phyloP scores from a whole-genome alignment of 1,140 invertebrate genomes.

The Drosophila gunungcola region DNA sequence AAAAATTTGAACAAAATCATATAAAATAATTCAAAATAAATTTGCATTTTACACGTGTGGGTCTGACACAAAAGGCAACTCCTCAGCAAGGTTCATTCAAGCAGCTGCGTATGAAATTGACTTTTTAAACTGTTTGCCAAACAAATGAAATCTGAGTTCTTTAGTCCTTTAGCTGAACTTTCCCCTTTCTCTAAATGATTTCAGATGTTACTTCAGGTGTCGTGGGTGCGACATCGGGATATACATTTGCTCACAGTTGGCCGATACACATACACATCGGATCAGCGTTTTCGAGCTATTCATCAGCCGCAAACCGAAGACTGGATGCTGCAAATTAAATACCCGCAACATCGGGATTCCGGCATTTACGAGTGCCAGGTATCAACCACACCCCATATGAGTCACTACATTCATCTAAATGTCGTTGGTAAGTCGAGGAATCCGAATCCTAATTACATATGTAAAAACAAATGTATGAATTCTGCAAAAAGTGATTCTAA shows the following conservation, averaged over 20 bases:
- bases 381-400: conserved; percentile 94
- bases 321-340: conserved; percentile 95
- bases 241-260: conserved; percentile 95
- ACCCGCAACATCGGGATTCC: conserved; percentile 92
- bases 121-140: conserved; percentile 74
- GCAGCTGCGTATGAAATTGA: conserved; percentile 65
- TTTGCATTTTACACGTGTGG: conserved; percentile 74
- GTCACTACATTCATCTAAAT: conserved; percentile 93
- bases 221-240: conserved; percentile 94
- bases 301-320: conserved; percentile 93
- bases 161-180: conserved; percentile 15
- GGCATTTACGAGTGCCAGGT: conserved; percentile 96
- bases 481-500: no score
- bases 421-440: conserved; percentile 91
- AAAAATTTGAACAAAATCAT: conserved; percentile 38
- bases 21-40: conserved; percentile 67
- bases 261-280: conserved; percentile 95
- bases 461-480: no score
- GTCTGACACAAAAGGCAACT: conserved; percentile 39
- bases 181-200: conserved; percentile 4
- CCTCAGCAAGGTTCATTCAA: conserved; percentile 6
- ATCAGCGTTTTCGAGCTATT: conserved; percentile 94
- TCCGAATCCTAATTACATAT: no score
- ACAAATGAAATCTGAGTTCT: conserved; percentile 56
- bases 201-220: conserved; percentile 92